A percentile compares a stretch with the other conserved stretches of the same genome.
Conservation (phyloP, 1,140 invertebrate species). For the Drosophila nebulosa region DNA sequence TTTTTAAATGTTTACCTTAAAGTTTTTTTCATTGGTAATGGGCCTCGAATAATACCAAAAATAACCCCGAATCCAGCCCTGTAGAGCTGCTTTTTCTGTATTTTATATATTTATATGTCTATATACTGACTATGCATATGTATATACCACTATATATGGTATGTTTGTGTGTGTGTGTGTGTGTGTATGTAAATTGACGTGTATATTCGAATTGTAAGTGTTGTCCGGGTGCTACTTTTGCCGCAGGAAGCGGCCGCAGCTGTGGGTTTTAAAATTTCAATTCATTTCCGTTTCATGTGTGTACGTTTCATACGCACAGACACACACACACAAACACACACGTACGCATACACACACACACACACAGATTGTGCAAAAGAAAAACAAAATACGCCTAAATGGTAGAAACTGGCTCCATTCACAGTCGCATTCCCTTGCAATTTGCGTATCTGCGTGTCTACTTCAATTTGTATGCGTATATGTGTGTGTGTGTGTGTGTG, state of each 20-base stretch:
- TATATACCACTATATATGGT: neutral
- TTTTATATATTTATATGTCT: neutral
- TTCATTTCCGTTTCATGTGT: constrained; percentile 65
- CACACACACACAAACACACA: constrained; percentile 12
- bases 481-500: neutral
- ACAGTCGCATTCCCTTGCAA: neutral
- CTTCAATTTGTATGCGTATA: neutral
- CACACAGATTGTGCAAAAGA: neutral
- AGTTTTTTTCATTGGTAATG: no score
- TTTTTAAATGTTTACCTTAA: no score
- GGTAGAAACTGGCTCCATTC: neutral
- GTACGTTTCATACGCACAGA: constrained; percentile 20
- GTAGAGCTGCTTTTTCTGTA: neutral
- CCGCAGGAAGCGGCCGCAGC: constrained; percentile 77
- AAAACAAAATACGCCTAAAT: constrained; percentile 2
- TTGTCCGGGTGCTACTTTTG: constrained; percentile 58
- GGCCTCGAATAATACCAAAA: neutral
- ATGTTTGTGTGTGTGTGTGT: neutral
- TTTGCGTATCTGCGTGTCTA: neutral
- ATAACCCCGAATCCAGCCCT: neutral
- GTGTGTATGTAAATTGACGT: constrained; percentile 5
- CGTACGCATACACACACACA: neutral
- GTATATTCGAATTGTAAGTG: constrained; percentile 1
- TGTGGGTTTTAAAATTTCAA: constrained; percentile 79
- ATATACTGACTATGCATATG: neutral